Evolutionary conservation across 2,113 vertebrate genomes (phyloP), one percentile per base, ranked within the genome.

Genomic region (Bathybates hornii): DNA sequence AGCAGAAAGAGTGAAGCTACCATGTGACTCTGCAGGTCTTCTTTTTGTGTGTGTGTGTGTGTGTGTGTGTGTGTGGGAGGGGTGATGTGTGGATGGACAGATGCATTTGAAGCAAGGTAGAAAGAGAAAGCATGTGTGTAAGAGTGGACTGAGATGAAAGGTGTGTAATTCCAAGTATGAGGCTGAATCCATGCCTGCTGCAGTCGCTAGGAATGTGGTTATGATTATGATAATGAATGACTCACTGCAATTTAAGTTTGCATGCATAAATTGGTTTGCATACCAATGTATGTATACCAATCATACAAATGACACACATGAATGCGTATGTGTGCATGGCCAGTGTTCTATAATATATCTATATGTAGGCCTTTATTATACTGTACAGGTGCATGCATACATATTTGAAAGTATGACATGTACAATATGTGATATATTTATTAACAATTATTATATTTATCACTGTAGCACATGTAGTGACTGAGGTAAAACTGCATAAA

Each of bases 11-110:
- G 68, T 82, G 83, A 90, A 82, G 71, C 86, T 32, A 53, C 81
- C 80, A 68, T 94, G 93, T 92, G 91, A 92, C 88, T 92, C 83
- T 93, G 93, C 91, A 85, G 90, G 89, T 93, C 92, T 86, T 88
- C 90, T 89, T 88, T 93, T 32, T 59, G 88, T 94, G 12, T 14
- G 13, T 27, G 24, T 14, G 83, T 14, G 83, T 82, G 11, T 29
- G 54, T 2, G 57, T 32, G 29, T 27, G 21, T 14, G 56, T 14
- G 57, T 17, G 1, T 6, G 32, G 4, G 29, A n/a, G 19, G 38
- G 84, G 53, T 63, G 59, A 36, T 63, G 59, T 68, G 54, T 73
- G 68, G 86, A 84, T 68, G 86, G 34, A 89, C 71, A 41, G 63
- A 83, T 52, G 78, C 71, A 32, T 81, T 53, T 56, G 79, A 16